A percentile compares a stretch with the other conserved stretches of the same genome.
Evolutionary conservation across 2,113 vertebrate species (phyloP).

Genomic region (Dendrocopos noguchii): DNA sequence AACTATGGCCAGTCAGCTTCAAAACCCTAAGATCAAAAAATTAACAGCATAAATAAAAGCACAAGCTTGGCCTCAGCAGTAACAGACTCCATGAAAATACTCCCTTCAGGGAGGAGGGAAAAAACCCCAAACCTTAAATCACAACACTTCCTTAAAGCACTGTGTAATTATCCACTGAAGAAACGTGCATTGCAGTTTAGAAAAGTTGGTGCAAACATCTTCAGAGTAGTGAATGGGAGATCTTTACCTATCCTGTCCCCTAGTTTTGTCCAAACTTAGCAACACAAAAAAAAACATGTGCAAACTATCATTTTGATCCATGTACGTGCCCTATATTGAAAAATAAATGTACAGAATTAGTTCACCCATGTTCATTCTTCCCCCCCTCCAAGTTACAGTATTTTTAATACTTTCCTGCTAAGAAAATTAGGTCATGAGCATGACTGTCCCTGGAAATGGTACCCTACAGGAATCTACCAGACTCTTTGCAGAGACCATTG

Average conservation of each 20-base stretch:
- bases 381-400: not conserved
- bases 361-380: too few relatives aligned
- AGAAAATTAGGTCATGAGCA: not conserved
- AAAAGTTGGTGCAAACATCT: not conserved
- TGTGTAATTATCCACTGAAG: not conserved
- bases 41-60: not conserved
- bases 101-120: accelerated
- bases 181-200: not conserved
- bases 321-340: not conserved
- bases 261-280: not conserved
- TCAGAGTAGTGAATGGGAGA: not conserved
- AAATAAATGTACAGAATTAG: too few relatives aligned
- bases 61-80: not conserved
- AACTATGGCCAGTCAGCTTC: not conserved
- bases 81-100: not conserved
- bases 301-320: accelerated
- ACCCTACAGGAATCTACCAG: not conserved
- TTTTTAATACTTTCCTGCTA: not conserved
- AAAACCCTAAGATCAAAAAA: not conserved
- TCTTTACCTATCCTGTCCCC: not conserved
- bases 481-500: not conserved
- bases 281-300: not conserved
- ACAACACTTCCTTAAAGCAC: not conserved
- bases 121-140: not conserved
- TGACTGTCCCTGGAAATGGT: too few relatives aligned